Evolutionary conservation across 2,797 vertebrate species (phyloP).

Genomic region (Orestias chungarensis): DNA sequence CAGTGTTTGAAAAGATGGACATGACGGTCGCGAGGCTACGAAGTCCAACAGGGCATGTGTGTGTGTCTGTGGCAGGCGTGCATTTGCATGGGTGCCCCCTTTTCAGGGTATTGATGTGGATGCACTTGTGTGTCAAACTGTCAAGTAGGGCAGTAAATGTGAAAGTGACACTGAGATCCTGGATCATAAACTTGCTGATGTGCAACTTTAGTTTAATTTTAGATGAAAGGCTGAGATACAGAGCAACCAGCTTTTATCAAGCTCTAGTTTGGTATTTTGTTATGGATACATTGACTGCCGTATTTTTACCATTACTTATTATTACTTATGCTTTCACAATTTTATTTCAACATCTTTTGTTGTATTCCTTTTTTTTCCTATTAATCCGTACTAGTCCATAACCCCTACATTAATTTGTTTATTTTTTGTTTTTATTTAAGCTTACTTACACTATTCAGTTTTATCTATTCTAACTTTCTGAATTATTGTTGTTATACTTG

Average conservation of each 20-base stretch:
- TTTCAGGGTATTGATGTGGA: conserved; percentile 44
- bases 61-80: conserved; percentile 11
- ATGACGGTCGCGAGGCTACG: conserved; percentile 72
- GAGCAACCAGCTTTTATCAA: not conserved
- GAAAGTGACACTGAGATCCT: conserved; percentile 61
- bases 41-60: conserved; percentile 69
- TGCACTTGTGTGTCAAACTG: conserved; percentile 62
- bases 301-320: not conserved
- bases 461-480: not conserved
- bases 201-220: conserved; percentile 21
- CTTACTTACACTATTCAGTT: not conserved
- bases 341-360: not conserved
- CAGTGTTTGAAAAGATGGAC: conserved; percentile 79
- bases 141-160: conserved; percentile 66
- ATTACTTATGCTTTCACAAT: not conserved
- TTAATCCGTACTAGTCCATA: not conserved
- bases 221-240: not conserved
- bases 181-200: conserved; percentile 53
- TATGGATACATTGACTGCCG: no score
- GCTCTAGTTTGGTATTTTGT: not conserved
- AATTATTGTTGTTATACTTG: not conserved
- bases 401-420: not conserved
- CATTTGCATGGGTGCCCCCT: conserved; percentile 35
- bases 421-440: not conserved
- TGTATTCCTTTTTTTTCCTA: not conserved